phyloP scores from a whole-genome alignment of 2,888 invertebrate genomes.

The Crematogaster levior region DNA sequence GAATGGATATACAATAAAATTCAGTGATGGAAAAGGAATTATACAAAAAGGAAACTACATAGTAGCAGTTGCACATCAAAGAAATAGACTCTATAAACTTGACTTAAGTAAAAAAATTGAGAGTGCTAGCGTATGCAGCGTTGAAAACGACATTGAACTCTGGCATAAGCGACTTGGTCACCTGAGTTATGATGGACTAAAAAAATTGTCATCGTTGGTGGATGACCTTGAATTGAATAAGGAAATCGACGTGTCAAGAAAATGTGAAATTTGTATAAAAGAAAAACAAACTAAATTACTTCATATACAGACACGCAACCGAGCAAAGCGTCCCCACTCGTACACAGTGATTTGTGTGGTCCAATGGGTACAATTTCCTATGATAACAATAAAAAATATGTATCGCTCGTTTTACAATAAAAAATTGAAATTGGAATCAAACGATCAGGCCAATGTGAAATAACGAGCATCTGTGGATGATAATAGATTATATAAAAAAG shows the following conservation, averaged over 20 bases:
- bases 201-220: neutral
- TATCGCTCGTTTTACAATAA: too few species aligned
- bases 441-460: too few species aligned
- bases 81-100: neutral
- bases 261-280: conserved; percentile 1
- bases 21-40: neutral
- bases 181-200: neutral
- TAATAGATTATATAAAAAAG: too few species aligned
- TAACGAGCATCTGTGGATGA: too few species aligned
- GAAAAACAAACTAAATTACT: conserved; percentile 10
- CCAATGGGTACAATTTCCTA: conserved; percentile 70
- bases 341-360: too few species aligned
- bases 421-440: too few species aligned
- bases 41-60: neutral
- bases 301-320: neutral
- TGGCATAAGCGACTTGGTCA: neutral
- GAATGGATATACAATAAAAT: neutral
- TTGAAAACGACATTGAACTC: neutral
- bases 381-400: too few species aligned
- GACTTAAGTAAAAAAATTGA: neutral
- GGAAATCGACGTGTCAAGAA: neutral
- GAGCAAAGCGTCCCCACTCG: conserved; percentile 56
- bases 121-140: neutral
- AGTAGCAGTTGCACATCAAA: neutral
- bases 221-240: neutral